Percentiles rank a stretch among this genome's conserved stretches.
These are phyloP conservation scores for Penaeus japonicus DNA, from an alignment of 1,140 invertebrate species.

Conservation along the genomic window DNA sequence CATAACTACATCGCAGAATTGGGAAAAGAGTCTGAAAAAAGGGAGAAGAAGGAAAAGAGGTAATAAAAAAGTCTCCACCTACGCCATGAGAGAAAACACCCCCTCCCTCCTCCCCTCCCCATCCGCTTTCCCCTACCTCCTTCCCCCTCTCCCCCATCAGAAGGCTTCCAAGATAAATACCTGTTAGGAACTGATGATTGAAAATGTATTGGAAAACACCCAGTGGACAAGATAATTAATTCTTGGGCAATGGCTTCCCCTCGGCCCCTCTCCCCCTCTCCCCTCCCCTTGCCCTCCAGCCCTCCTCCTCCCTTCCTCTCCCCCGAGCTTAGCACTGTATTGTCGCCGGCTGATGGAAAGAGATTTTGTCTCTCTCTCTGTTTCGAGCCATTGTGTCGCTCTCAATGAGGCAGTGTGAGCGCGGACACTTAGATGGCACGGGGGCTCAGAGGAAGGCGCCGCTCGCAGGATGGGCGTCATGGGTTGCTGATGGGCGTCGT, in stretches of 20 bases:
- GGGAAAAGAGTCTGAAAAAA: not conserved
- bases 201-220: conserved; percentile 57
- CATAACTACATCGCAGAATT: too few relatives aligned
- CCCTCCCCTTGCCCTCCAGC: not conserved
- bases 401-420: conserved; percentile 28
- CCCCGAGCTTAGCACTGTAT: not conserved
- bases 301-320: not conserved
- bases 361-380: conserved; percentile 41
- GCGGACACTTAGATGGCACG: conserved; percentile 14
- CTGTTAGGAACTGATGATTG: conserved; percentile 45
- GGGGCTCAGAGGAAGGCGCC: too few relatives aligned
- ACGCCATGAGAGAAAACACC: too few relatives aligned
- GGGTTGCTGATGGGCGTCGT: too few relatives aligned
- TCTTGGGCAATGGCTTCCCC: conserved; percentile 14
- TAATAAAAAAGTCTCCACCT: too few relatives aligned
- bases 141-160: not conserved
- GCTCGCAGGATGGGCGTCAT: too few relatives aligned
- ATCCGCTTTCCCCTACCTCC: not conserved
- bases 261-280: too few relatives aligned
- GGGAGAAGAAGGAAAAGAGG: not conserved
- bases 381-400: conserved; percentile 35
- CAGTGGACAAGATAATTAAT: conserved; percentile 56
- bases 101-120: not conserved
- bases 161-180: conserved; percentile 34
- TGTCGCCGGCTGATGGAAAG: conserved; percentile 46